Evolutionary conservation across 2,113 vertebrate species (phyloP).

Genomic region (Rutilus rutilus): DNA sequence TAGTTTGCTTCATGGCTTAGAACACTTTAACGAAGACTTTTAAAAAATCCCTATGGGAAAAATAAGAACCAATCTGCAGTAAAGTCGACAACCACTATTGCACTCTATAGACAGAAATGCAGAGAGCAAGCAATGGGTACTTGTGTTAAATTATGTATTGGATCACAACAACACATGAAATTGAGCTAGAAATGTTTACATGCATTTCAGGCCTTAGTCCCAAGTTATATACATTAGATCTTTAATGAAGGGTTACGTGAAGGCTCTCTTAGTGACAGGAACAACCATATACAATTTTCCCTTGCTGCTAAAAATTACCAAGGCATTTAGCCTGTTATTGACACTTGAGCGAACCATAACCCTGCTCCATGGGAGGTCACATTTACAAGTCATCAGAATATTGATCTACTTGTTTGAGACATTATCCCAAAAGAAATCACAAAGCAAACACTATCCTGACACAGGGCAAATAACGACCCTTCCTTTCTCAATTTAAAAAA

Average conservation of each 20-base stretch:
- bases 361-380: constrained; percentile 5
- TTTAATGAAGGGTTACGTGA: not conserved
- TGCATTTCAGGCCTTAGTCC: not conserved
- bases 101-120: not conserved
- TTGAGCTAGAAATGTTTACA: not conserved
- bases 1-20: not conserved
- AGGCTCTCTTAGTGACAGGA: not conserved
- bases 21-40: not conserved
- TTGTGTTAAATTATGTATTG: not conserved
- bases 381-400: constrained; percentile 35
- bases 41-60: not conserved
- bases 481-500: not conserved
- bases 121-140: not conserved
- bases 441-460: not conserved
- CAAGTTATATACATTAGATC: not conserved
- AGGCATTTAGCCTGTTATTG: not conserved
- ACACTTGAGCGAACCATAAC: not conserved
- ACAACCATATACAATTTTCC: not conserved
- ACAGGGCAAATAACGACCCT: not conserved
- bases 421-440: not conserved
- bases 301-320: not conserved
- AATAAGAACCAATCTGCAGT: not conserved
- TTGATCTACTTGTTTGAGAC: constrained; percentile 43
- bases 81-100: not conserved
- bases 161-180: not conserved